phyloP scores from a whole-genome alignment of 2,797 vertebrate genomes.

The Phoebastria nigripes region DNA sequence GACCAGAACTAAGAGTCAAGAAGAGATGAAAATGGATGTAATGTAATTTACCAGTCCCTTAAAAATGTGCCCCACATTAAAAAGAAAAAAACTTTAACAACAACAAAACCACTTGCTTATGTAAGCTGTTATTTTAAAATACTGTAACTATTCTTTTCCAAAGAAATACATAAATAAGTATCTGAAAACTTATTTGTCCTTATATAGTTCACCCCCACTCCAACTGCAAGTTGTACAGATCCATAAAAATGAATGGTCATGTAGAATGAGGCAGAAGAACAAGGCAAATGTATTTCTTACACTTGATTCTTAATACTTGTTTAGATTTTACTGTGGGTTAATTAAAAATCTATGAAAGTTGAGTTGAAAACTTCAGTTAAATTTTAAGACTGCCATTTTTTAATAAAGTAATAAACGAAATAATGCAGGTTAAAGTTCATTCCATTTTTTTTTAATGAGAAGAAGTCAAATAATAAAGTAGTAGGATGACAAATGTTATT shows the following conservation, averaged over 20 bases:
- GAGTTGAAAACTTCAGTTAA: background rate
- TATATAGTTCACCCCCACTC: background rate
- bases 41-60: background rate
- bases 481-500: background rate
- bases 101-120: background rate
- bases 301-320: background rate
- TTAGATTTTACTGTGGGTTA: background rate
- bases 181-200: background rate
- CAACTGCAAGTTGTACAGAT: background rate
- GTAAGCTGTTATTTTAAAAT: background rate
- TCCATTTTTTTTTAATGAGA: background rate
- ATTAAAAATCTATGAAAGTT: background rate
- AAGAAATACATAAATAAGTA: background rate
- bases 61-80: background rate
- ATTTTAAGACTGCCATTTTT: background rate
- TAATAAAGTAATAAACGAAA: background rate
- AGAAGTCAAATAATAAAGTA: background rate
- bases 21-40: background rate
- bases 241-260: background rate
- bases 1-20: background rate
- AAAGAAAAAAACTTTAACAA: background rate
- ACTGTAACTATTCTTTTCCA: background rate
- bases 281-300: background rate
- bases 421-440: background rate
- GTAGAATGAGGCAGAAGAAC: background rate